Conservation (phyloP, 2,113 vertebrate genomes). For the Brevimyrus niger region DNA sequence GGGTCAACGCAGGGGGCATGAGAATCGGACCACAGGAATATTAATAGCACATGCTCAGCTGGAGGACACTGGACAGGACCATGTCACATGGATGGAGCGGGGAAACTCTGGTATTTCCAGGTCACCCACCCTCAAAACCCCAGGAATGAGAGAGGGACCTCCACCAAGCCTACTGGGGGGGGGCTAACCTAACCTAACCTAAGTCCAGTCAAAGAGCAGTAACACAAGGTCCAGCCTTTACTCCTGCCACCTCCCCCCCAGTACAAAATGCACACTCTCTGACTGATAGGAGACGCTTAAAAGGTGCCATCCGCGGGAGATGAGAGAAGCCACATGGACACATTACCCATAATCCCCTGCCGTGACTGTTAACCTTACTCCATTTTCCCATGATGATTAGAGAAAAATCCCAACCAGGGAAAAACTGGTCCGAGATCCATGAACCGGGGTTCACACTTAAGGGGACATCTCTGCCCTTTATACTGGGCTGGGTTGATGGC, state of each 20-base stretch:
- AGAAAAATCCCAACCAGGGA: background rate
- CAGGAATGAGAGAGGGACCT: slow-evolving; percentile 24
- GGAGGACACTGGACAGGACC: slow-evolving; percentile 36
- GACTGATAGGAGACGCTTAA: background rate
- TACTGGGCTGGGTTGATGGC: background rate
- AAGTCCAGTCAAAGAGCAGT: background rate
- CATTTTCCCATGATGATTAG: background rate
- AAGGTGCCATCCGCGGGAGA: background rate
- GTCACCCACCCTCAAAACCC: slow-evolving; percentile 45
- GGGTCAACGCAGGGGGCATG: slow-evolving; percentile 50
- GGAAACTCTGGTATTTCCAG: slow-evolving; percentile 53
- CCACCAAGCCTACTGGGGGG: background rate
- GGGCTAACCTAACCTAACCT: background rate
- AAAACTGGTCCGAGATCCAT: background rate
- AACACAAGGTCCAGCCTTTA: background rate
- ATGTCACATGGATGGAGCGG: slow-evolving; percentile 37
- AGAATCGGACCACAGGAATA: slow-evolving; percentile 54
- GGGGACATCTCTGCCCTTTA: background rate
- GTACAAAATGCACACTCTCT: background rate
- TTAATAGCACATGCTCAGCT: slow-evolving; percentile 31
- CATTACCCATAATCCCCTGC: slow-evolving; percentile 17
- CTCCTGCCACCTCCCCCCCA: background rate
- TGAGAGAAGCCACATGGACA: background rate
- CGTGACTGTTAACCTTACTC: slow-evolving; percentile 1
- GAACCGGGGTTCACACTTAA: background rate